phyloP scores from a whole-genome alignment of 1,140 invertebrate species.

The Mamestra configurata region DNA sequence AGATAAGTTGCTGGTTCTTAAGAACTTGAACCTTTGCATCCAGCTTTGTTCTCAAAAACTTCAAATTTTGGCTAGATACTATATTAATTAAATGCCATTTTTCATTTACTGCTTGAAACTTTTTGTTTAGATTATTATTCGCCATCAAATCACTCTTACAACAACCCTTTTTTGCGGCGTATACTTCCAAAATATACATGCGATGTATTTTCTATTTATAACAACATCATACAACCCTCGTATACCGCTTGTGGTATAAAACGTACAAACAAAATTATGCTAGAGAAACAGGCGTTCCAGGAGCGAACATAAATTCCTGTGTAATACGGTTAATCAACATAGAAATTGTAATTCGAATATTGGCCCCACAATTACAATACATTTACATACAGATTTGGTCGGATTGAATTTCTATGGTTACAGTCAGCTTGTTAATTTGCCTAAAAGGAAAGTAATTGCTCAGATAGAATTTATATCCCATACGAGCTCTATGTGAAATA shows the following conservation, averaged over 20 bases:
- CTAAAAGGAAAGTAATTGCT: conserved; percentile 86
- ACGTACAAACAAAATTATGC: conserved; percentile 76
- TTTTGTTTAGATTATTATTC: not conserved
- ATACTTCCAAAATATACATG: conserved; percentile 49
- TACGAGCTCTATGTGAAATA: conserved; percentile 55
- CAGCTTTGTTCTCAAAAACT: too few relatives aligned
- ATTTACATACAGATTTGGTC: conserved; percentile 86
- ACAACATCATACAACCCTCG: conserved; percentile 28
- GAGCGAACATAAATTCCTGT: conserved; percentile 75
- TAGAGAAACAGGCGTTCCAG: conserved; percentile 67
- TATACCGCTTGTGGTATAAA: conserved; percentile 25
- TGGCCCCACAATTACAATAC: conserved; percentile 83
- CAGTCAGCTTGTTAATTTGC: conserved; percentile 84
- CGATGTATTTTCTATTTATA: conserved; percentile 5
- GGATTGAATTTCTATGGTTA: conserved; percentile 82
- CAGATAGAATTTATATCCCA: conserved; percentile 70
- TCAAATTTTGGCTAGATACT: too few relatives aligned
- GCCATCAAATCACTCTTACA: not conserved
- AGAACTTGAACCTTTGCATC: too few relatives aligned
- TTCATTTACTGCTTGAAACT: too few relatives aligned
- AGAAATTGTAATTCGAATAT: conserved; percentile 85
- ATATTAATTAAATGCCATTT: too few relatives aligned
- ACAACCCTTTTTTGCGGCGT: not conserved
- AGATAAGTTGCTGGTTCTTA: too few relatives aligned
- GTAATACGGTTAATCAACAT: conserved; percentile 81